Base-by-base conservation (phyloP, 2,888 invertebrate genomes). In the Drosophila mulleri region DNA sequence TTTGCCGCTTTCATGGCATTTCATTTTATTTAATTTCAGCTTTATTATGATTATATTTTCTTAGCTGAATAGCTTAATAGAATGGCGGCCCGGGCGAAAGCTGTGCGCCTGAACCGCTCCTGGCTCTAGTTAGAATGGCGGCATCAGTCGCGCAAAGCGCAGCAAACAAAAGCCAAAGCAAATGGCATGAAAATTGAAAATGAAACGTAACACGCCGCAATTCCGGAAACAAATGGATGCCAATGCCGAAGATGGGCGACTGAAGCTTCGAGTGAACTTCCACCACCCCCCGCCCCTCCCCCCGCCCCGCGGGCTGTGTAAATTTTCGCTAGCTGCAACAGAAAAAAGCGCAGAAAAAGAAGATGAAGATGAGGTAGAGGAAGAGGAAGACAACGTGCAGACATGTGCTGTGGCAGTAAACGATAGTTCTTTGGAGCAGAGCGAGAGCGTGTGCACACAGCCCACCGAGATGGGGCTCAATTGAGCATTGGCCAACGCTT, bases 11-110 rank as follows among this genome's bases (percentile, higher is more conserved):
- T 76, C 80, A 67, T 79, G 77, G 82, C 83, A 85, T 86, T 88
- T 82, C 74, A 74, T 86, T 86, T 86, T 82, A 86, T 86, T 86
- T 86, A 86, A 86, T 86, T 86, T 86, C 79, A 72, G 72, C 88
- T 83, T 86, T 86, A 88, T 86, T 88, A 86, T 86, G 87, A 86
- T 86, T 84, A 79, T 88, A 88, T 85, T 83, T 83, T 63, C 69
- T 53, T 66, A 67, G 61, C 52, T 2, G 37, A 53, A 53, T 53
- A 53, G 52, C 52, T 53, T 53, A 53, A 53, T 53, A 53, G 37
- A 53, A 53, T 37, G 18, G 32, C 20, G 23, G 16, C 3, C 0
- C 14, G 18, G 18, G 18, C 50, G 32, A 6, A n/a, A n/a, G 32
- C 48, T 26, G n/a, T n/a, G 48, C 16, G 48, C 18, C 32, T 50